phyloP scores from a whole-genome alignment of 2,888 invertebrate species.

The Mactromeris polynyma region DNA sequence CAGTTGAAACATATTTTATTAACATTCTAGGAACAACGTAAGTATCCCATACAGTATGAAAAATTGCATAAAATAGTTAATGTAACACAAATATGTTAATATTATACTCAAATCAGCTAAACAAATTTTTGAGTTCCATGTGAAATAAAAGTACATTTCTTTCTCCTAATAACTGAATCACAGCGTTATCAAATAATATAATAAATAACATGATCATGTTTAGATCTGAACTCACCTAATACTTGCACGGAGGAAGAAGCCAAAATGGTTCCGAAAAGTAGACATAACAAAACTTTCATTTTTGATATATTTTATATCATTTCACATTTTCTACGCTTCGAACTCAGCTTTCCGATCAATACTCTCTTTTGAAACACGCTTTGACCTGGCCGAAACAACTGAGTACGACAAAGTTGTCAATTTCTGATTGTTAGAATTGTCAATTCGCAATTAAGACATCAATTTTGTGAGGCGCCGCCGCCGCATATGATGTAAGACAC shows the following conservation, averaged over 20 bases:
- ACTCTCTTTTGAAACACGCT: not conserved
- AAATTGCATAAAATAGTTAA: too few species aligned
- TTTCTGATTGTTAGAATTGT: not conserved
- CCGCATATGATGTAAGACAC: not conserved
- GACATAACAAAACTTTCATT: not conserved
- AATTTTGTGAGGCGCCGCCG: not conserved
- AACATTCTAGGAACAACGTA: too few species aligned
- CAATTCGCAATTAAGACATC: constrained; percentile 6
- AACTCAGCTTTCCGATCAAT: not conserved
- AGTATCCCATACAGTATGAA: too few species aligned
- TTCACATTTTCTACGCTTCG: not conserved
- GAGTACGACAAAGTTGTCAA: not conserved
- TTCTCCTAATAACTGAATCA: too few species aligned
- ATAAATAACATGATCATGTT: too few species aligned
- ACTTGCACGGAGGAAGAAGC: not conserved
- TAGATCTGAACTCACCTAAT: not conserved
- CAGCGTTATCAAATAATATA: too few species aligned
- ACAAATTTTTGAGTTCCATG: too few species aligned
- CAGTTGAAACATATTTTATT: too few species aligned
- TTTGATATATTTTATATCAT: not conserved
- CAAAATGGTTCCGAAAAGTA: not conserved
- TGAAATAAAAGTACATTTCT: too few species aligned
- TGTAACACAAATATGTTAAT: too few species aligned
- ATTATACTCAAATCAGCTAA: too few species aligned
- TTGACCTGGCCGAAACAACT: not conserved